Percentiles rank a stretch among this genome's conserved stretches.
phyloP scores from a whole-genome alignment of 2,113 vertebrate genomes.

The Mus musculus region DNA sequence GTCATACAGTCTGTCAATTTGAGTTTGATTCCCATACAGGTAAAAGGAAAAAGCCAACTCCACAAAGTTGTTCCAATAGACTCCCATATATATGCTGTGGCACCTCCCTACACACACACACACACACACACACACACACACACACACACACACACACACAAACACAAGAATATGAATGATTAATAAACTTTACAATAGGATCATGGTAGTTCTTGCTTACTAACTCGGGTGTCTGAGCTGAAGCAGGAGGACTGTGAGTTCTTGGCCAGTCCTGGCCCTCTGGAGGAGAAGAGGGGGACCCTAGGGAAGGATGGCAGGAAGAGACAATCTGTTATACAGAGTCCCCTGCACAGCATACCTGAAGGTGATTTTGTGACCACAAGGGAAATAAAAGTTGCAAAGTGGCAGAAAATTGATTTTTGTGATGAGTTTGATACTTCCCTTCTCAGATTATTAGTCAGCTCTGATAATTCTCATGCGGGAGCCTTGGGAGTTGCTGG shows the following conservation, averaged over 20 bases:
- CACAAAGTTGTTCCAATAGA: neutral
- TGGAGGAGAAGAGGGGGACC: neutral
- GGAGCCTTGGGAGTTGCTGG: slow-evolving; percentile 37
- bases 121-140: too few relatives aligned
- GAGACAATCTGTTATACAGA: neutral
- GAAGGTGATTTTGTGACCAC: neutral
- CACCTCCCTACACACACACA: too few relatives aligned
- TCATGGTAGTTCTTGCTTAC: too few relatives aligned
- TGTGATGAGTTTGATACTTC: slow-evolving; percentile 30
- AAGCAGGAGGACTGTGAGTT: neutral
- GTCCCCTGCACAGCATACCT: neutral
- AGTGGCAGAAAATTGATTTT: slow-evolving; percentile 48
- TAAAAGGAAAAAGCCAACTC: neutral
- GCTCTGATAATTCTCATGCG: slow-evolving; percentile 13
- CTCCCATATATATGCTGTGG: neutral
- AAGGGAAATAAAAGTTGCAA: neutral
- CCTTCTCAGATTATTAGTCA: neutral
- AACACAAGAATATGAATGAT: neutral
- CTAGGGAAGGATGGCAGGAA: neutral
- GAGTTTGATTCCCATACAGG: neutral
- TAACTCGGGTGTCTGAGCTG: neutral
- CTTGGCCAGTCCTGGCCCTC: neutral
- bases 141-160: too few relatives aligned
- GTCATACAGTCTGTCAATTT: neutral
- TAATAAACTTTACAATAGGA: neutral